Evolutionary conservation across 2,888 invertebrate species (phyloP).

Genomic region (Tenthredo distinguenda): DNA sequence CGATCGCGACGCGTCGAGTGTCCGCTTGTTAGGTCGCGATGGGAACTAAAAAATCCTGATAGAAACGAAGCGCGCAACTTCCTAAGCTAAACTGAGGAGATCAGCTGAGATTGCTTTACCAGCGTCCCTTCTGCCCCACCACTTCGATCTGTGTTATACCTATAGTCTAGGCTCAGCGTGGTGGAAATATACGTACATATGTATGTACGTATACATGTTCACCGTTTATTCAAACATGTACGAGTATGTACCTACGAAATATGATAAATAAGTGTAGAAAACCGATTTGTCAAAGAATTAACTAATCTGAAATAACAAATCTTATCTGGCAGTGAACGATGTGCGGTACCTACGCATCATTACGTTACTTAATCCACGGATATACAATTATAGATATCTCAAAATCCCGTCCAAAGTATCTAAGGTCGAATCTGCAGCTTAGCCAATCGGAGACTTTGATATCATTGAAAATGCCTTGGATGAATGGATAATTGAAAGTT

Average conservation of each 20-base stretch:
- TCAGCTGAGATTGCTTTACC: constrained; percentile 53
- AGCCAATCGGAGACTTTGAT: background rate
- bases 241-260: background rate
- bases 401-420: background rate
- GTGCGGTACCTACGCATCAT: background rate
- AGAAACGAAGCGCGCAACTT: constrained; percentile 36
- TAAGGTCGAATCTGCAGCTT: background rate
- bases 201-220: background rate
- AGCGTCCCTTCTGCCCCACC: constrained; percentile 43
- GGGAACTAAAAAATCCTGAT: background rate
- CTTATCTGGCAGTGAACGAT: constrained; percentile 20
- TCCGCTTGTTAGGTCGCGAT: background rate
- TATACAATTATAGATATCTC: background rate
- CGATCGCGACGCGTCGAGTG: background rate
- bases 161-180: constrained; percentile 6
- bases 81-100: constrained; percentile 39
- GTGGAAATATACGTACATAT: background rate
- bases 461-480: background rate
- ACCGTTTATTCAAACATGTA: background rate
- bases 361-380: background rate
- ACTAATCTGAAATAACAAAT: background rate
- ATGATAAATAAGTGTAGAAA: background rate
- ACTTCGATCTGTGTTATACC: constrained; percentile 32
- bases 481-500: background rate
- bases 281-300: constrained; percentile 22